Base-by-base conservation (phyloP, 2,888 invertebrate species). In the Therioaphis trifolii region DNA sequence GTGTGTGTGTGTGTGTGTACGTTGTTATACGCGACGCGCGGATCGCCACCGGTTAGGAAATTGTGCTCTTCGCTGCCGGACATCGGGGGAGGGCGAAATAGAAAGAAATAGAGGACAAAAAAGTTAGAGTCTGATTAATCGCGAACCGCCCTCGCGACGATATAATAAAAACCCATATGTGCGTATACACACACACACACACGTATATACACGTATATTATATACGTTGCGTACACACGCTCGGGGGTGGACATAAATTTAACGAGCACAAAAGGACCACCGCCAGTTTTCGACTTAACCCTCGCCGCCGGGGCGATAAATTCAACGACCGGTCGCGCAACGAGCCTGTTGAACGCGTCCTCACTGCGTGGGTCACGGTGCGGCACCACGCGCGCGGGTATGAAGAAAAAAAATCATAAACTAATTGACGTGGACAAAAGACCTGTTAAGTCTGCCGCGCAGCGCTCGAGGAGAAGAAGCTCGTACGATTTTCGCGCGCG, bases 51-150 rank as follows among this genome's bases (percentile, higher is more conserved):
- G 24, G 75, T 78, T 52, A 52, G 68, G 52, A 78, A 69, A 78
- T 68, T 69, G 79, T 71, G 29, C 80, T 72, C 80, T 80, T 71
- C 61, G 58, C 29, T 72, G 72, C 80, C 80, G 80, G 80, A 72
- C 80, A 63, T 63, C 63, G 49, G 21, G 5, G 29, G 2, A 18
- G 4, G 27, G 55, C 24, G 11, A 15, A 35, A 18, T 14, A 43
- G 14, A 61, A 29, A 69, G n/a, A 27, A 15, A n/a, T 2, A 43
- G 43, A 29, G 24, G 12, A 27, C 46, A 72, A 61, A 43, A 55
- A n/a, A n/a, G n/a, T n/a, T n/a, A n/a, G 21, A 40, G 43, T 43
- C 80, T 82, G 80, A 82, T 82, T 82, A 82, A 82, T 82, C 58
- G 52, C 61, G 49, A 40, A 61, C 72, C 80, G 80, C 80, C 80